Evolutionary conservation across 2,797 vertebrate species (phyloP).

Genomic region (Acanthopagrus latus): DNA sequence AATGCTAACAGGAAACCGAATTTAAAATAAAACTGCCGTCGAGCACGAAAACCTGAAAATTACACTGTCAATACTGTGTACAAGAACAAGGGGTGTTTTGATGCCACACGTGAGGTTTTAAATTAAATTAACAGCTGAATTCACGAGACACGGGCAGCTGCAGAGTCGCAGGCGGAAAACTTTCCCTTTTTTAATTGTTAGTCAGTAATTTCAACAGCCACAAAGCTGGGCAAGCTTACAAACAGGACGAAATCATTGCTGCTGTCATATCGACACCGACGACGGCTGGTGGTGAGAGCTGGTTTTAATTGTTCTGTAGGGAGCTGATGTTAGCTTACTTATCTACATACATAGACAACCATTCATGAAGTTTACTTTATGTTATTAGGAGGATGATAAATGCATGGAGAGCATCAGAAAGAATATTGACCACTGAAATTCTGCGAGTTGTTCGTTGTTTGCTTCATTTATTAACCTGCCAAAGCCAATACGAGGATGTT

Average conservation of each 20-base stretch:
- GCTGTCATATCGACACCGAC: constrained; percentile 78
- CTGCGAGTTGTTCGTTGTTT: neutral
- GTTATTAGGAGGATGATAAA: accelerated
- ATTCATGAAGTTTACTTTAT: neutral
- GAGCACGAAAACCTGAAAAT: constrained; percentile 50
- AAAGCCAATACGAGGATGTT: neutral
- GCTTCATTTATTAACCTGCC: constrained; percentile 8
- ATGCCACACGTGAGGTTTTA: constrained; percentile 75
- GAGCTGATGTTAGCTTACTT: constrained; percentile 20
- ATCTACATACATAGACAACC: neutral
- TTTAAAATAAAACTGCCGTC: neutral
- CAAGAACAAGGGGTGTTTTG: constrained; percentile 71
- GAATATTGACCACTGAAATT: neutral
- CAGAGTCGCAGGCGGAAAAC: too few species aligned
- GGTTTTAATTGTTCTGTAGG: neutral
- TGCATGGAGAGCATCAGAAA: accelerated
- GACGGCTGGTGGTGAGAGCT: constrained; percentile 77
- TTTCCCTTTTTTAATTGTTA: neutral
- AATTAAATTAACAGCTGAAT: constrained; percentile 49
- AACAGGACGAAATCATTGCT: constrained; percentile 70
- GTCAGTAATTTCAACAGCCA: neutral
- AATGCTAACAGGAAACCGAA: accelerated
- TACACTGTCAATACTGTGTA: neutral
- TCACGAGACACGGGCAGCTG: constrained; percentile 12
- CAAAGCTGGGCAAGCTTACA: constrained; percentile 78